Evolutionary conservation across 2,113 vertebrate species (phyloP), one percentile per base, ranked within the genome.

Genomic region (Clarias gariepinus): DNA sequence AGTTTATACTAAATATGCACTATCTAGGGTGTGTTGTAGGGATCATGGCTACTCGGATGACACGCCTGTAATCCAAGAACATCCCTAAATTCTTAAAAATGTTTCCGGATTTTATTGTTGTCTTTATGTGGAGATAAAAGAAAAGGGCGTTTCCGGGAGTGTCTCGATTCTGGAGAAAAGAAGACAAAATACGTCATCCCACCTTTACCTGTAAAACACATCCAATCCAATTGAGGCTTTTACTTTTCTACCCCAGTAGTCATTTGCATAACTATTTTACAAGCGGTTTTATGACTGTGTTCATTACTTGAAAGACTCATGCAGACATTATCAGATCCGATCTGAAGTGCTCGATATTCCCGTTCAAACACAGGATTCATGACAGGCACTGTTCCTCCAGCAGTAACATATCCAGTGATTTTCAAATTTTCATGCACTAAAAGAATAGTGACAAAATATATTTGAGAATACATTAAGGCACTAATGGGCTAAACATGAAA

Each of bases 401-500:
- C 74, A 78, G 8, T 78, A 55, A 16, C 25, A 55, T 18, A 30
- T 55, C 52, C 57, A 28, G 6, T 77, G 28, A 78, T 28, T 47
- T 47, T 8, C 5, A 4, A 3, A 4, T 41, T 41, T 41, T 41
- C 0, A 12, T 76, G 73, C 52, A 78, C 25, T 28, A 19, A 78
- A 55, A 30, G 52, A 78, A 78, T 28, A 78, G 52, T 55, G 74
- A 78, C 74, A 53, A 23, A 3, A n/a, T 78, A 55, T 53, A 78
- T 55, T 55, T 28, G 47, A 78, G 52, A 78, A 78, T 78, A 28
- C 41, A 78, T 78, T 55, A 57, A 12, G 23, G 25, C 52, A 30
- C 74, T 78, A 78, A 78, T 78, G 74, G n/a, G 25, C 52, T 13
- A 55, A 28, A 55, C 74, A 55, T 78, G 2, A 55, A 78, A 78